phyloP scores from a whole-genome alignment of 2,113 vertebrate genomes.

The Myiozetetes cayanensis region DNA sequence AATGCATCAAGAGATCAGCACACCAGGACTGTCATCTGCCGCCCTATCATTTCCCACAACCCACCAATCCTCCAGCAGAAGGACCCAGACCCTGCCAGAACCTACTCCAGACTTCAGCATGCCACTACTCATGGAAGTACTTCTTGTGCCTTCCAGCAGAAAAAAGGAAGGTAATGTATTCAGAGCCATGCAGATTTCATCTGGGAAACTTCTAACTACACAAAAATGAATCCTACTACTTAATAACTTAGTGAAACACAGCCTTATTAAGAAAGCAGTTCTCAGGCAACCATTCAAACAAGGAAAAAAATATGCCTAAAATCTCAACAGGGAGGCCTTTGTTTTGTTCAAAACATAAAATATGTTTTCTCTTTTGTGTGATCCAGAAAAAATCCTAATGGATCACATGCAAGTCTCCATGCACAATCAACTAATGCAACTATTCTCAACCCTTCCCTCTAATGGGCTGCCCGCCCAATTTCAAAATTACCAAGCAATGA shows the following conservation, averaged over 20 bases:
- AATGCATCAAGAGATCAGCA: background rate
- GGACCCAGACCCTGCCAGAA: background rate
- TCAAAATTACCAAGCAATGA: background rate
- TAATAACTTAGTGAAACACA: background rate
- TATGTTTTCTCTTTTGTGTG: slow-evolving; percentile 36
- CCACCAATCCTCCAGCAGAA: background rate
- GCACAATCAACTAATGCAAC: background rate
- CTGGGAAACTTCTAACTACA: background rate
- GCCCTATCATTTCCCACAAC: background rate
- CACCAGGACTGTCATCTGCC: background rate
- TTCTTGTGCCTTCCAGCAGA: background rate
- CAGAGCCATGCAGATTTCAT: background rate
- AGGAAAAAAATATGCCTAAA: background rate
- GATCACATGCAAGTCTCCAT: background rate
- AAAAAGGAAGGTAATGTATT: background rate
- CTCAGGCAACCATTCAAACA: background rate
- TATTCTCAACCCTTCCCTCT: background rate
- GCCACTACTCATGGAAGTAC: background rate
- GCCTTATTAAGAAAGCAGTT: slow-evolving; percentile 11
- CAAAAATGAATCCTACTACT: background rate
- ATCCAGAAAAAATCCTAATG: slow-evolving; percentile 43
- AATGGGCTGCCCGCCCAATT: background rate
- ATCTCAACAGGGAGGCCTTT: slow-evolving; percentile 68
- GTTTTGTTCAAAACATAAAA: slow-evolving; percentile 39
- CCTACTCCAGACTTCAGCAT: background rate